A percentile compares a stretch with the other conserved stretches of the same genome.
Evolutionary conservation across 2,888 invertebrate genomes (phyloP).

Genomic region (Andrena praecox): DNA sequence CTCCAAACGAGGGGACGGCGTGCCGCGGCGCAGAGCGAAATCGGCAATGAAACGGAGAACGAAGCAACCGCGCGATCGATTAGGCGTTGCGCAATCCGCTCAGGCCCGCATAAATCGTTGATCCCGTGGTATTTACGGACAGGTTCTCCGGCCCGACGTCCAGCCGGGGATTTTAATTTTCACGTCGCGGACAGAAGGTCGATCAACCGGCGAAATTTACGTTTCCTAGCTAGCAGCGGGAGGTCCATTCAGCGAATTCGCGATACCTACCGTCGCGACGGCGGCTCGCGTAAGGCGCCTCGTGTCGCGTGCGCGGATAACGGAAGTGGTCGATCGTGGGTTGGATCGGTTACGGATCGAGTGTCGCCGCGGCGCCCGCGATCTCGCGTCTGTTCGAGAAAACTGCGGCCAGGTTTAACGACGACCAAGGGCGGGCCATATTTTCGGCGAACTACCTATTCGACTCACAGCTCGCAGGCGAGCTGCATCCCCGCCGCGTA

Average conservation of each 20-base stretch:
- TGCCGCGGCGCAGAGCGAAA: background rate
- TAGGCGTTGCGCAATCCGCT: slow-evolving; percentile 7
- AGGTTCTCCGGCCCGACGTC: background rate
- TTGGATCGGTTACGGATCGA: slow-evolving; percentile 69
- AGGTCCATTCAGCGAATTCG: slow-evolving; percentile 12
- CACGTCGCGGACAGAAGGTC: background rate
- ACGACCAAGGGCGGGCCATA: slow-evolving; percentile 1
- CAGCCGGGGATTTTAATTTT: too few species aligned
- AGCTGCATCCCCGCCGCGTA: background rate
- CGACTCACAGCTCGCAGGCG: background rate
- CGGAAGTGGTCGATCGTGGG: slow-evolving; percentile 72
- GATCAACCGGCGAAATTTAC: slow-evolving; percentile 31
- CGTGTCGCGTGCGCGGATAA: slow-evolving; percentile 69
- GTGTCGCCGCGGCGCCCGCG: slow-evolving; percentile 45
- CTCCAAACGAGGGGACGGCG: background rate
- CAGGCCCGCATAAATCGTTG: slow-evolving; percentile 12
- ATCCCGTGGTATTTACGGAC: slow-evolving; percentile 14
- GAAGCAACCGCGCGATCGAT: background rate
- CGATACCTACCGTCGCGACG: slow-evolving; percentile 26
- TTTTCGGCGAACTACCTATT: background rate
- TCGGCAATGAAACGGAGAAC: background rate
- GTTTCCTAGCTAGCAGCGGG: slow-evolving; percentile 4
- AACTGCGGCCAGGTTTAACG: slow-evolving; percentile 18
- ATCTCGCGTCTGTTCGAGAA: slow-evolving; percentile 24
- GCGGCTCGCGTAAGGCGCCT: slow-evolving; percentile 54